Base-by-base conservation (phyloP, 2,888 invertebrate genomes). In the Pyrochroa serraticornis region DNA sequence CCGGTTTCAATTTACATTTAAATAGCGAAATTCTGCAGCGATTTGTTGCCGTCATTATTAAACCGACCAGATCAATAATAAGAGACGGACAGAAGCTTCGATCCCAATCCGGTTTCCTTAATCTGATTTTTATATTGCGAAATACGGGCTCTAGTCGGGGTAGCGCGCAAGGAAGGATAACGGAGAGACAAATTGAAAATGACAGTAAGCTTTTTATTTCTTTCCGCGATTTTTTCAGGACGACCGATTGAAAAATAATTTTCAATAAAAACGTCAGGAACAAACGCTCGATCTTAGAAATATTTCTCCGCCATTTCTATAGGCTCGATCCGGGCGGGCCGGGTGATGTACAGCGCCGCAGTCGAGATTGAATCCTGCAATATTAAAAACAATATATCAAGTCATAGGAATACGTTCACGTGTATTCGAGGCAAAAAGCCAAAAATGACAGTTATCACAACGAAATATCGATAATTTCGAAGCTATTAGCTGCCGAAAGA, bases 191-290 rank as follows among this genome's bases (percentile, higher is more conserved):
- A 72, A 73, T 72, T 72, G 71, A 68, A 74, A 73, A 72, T 72
- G 73, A 73, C 72, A 73, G 71, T 70, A 71, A 72, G 72, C 70
- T 71, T 72, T 72, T 70, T 71, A 71, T 71, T 66, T 70, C 67
- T 63, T 61, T 61, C 61, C 51, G 60, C 64, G 64, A 68, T 68
- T 69, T 69, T 68, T 69, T 70, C 64, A 63, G 50, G 63, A 62
- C 62, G 62, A 53, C 60, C 69, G 69, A 71, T 69, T 70, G 72
- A 72, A 72, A 72, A 71, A 71, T 72, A 72, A 75, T 75, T 74
- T 74, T 74, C 75, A 75, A 75, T 75, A 75, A 75, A 75, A 73
- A 71, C 71, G 75, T 74, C 75, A 74, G 58, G 71, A 71, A 69
- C 73, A 73, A 73, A 70, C 65, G 74, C 70, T 62, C 65, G 65